Evolutionary conservation across 1,140 invertebrate genomes (phyloP).

Genomic region (Apis dorsata): DNA sequence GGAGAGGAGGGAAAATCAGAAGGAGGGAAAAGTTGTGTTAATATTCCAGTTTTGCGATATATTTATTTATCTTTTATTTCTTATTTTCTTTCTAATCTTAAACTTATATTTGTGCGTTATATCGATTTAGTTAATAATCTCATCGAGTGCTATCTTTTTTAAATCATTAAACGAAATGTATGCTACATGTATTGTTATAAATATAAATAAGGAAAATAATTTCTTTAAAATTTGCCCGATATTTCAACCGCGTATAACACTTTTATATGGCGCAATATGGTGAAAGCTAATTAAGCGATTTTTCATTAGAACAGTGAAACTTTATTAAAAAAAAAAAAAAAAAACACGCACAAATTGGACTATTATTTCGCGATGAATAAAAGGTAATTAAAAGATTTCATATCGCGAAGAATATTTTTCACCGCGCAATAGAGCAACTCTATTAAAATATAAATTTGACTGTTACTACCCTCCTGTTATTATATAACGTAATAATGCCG

Average conservation of each 20-base stretch:
- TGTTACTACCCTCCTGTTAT: background rate
- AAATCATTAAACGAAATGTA: no score
- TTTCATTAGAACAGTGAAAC: background rate
- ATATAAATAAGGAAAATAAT: no score
- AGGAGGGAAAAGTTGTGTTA: no score
- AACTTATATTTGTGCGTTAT: no score
- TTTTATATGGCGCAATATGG: background rate
- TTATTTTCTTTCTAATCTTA: no score
- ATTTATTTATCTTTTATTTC: no score
- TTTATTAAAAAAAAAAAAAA: background rate
- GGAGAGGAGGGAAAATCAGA: no score
- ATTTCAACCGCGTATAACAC: no score
- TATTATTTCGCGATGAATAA: background rate
- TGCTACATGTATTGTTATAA: no score
- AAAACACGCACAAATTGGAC: background rate
- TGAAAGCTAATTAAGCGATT: background rate
- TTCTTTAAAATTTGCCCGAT: background rate
- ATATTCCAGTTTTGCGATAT: no score
- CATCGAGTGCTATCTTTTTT: no score
- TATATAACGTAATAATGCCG: background rate
- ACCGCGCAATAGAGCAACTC: background rate
- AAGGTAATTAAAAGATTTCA: background rate
- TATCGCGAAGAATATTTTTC: background rate
- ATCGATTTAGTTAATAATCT: no score
- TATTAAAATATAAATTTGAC: constrained; percentile 5